Evolutionary conservation across 2,797 vertebrate species (phyloP).

Genomic region (Characodon lateralis): DNA sequence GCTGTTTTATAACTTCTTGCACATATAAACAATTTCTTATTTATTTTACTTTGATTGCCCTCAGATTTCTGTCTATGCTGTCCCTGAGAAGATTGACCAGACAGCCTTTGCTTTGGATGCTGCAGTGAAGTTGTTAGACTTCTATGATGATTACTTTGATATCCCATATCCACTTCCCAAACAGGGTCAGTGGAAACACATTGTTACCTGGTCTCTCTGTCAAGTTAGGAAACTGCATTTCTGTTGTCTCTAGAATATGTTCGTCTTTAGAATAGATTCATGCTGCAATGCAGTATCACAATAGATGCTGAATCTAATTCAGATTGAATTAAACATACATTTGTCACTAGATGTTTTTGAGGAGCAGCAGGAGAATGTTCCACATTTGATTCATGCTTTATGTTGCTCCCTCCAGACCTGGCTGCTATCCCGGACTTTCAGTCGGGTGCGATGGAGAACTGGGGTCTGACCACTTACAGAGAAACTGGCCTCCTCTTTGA

Average conservation of each 20-base stretch:
- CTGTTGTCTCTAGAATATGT: not conserved
- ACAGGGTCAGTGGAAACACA: conserved; percentile 78
- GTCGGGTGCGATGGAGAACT: conserved; percentile 94
- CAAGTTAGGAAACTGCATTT: not conserved
- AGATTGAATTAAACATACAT: not conserved
- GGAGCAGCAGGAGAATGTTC: not conserved
- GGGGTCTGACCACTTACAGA: conserved; percentile 92
- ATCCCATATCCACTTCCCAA: conserved; percentile 94
- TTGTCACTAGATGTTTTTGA: not conserved
- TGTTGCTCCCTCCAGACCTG: conserved; percentile 80
- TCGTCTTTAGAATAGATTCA: not conserved
- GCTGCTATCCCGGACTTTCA: conserved; percentile 94
- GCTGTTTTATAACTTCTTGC: too few relatives aligned
- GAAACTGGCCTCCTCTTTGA: conserved; percentile 87
- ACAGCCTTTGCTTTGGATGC: conserved; percentile 86
- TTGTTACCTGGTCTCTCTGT: not conserved
- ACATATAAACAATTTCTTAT: not conserved
- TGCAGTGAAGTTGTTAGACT: conserved; percentile 90
- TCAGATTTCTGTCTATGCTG: conserved; percentile 89
- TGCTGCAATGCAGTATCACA: not conserved
- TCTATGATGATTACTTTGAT: conserved; percentile 91
- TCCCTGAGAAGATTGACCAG: conserved; percentile 89
- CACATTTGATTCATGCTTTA: not conserved
- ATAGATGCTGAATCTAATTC: not conserved
- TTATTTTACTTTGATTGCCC: conserved; percentile 1